phyloP scores from a whole-genome alignment of 2,113 vertebrate species.

The Sterrhoptilus dennistouni region DNA sequence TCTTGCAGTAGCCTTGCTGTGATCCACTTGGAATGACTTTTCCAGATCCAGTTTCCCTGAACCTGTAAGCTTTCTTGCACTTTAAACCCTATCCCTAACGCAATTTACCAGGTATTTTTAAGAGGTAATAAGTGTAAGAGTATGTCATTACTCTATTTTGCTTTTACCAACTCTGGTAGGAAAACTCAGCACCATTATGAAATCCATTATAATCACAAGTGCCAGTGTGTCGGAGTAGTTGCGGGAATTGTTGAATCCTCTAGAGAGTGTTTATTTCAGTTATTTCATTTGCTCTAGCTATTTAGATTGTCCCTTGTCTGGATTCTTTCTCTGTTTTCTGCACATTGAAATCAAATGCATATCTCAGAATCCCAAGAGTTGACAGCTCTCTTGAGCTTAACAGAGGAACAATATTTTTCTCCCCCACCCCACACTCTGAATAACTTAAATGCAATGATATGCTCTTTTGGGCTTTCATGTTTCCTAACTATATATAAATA shows the following conservation, averaged over 20 bases:
- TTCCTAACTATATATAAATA: constrained; percentile 1
- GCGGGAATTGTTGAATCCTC: not conserved
- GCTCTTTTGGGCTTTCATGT: not conserved
- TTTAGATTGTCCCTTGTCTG: constrained; percentile 32
- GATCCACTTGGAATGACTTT: not conserved
- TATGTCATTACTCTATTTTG: not conserved
- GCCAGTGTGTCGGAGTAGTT: not conserved
- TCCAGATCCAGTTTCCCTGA: not conserved
- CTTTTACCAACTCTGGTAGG: not conserved
- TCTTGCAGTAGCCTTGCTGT: not conserved
- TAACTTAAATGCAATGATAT: not conserved
- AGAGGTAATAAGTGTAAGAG: not conserved
- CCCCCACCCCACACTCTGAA: not conserved
- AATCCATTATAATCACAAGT: constrained; percentile 49
- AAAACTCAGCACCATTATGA: not conserved
- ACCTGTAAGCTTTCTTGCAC: not conserved
- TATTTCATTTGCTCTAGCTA: constrained; percentile 47
- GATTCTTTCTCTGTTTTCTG: constrained; percentile 1
- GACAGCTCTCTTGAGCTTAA: constrained; percentile 32
- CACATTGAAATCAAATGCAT: constrained; percentile 22
- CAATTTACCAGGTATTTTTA: not conserved
- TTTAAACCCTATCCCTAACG: not conserved
- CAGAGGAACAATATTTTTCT: not conserved
- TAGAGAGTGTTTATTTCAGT: constrained; percentile 31
- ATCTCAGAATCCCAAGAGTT: not conserved